These are phyloP conservation scores for Brachyistius frenatus DNA, from an alignment of 2,113 vertebrate species.

Conservation along the genomic window DNA sequence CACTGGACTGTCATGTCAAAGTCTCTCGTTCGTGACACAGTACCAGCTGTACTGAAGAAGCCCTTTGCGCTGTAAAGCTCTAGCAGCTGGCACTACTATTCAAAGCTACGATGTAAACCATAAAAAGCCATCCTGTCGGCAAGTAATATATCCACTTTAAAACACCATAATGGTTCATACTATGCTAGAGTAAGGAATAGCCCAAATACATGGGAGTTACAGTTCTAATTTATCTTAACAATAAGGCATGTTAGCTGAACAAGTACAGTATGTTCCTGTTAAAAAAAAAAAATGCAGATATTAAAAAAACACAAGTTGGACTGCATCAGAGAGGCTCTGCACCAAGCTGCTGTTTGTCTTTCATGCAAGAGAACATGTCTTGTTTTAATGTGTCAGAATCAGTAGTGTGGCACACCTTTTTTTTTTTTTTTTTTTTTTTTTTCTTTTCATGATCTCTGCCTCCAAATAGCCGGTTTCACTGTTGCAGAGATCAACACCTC, in stretches of 20 bases:
- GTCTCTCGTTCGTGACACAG: not conserved
- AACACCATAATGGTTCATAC: not conserved
- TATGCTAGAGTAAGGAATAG: conserved; percentile 23
- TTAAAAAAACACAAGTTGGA: conserved; percentile 47
- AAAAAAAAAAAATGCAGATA: conserved; percentile 45
- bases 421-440: conserved; percentile 3
- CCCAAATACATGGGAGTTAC: conserved; percentile 4
- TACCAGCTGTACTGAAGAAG: conserved; percentile 34
- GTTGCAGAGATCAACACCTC: conserved; percentile 17
- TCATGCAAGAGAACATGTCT: conserved; percentile 9
- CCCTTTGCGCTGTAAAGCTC: conserved; percentile 8
- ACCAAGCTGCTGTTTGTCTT: not conserved
- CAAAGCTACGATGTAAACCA: conserved; percentile 35
- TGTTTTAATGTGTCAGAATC: conserved; percentile 24
- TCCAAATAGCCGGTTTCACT: not conserved
- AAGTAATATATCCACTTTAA: conserved; percentile 22
- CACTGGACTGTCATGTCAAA: conserved; percentile 70
- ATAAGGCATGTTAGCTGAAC: conserved; percentile 35
- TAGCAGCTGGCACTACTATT: not conserved
- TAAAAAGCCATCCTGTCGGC: conserved; percentile 37
- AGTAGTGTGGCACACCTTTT: conserved; percentile 55
- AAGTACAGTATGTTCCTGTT: conserved; percentile 40
- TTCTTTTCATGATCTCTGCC: not conserved
- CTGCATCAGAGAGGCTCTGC: conserved; percentile 6
- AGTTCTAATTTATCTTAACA: conserved; percentile 22